Base-by-base conservation (phyloP, 2,113 vertebrate genomes). In the Ellobius talpinus region DNA sequence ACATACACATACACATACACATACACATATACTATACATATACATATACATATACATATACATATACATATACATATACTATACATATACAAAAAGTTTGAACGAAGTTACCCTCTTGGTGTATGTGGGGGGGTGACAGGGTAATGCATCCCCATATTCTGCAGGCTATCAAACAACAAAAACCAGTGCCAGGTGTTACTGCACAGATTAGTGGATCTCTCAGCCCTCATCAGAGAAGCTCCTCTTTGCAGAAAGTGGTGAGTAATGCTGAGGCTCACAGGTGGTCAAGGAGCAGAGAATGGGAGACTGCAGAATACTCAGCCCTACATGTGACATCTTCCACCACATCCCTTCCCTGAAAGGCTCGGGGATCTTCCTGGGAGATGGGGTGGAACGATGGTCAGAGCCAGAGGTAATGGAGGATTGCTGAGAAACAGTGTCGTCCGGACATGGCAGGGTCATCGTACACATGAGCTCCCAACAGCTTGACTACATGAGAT, bases 251-350 rank as follows among this genome's bases (percentile, higher is more conserved):
- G 39, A 12, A 33, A 65, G 66, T 66, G 84, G 84, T 21, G 42
- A 86, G 10, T 19, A 86, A 66, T 47, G 29, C 9, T 7, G 61
- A 85, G 39, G 21, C 9, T 33, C 61, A 47, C 4, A 36, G 42
- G 0, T 33, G 61, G 16, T 9, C 0, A 9, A 47, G 2, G 24
- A 21, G 17, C 16, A 65, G 26, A 29, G 29, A 31, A 45, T 66
- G 45, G 29, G n/a, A 42, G n/a, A 61, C 82, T 86, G 63, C 16
- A 58, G 14, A 85, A 45, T 45, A 10, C 14, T 47, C 61, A 47
- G 61, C 61, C 42, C 61, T 65, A 65, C 45, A 65, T 7, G 39
- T 65, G 39, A 63, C 58, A 63, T 42, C 52, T 36, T 26, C 0
- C 0, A 3, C 12, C 52, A 84, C 26, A 65, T 21, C n/a, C 26